These are phyloP conservation scores for Sphaeridia pumilis DNA, from an alignment of 2,888 invertebrate species.

Conservation along the genomic window DNA sequence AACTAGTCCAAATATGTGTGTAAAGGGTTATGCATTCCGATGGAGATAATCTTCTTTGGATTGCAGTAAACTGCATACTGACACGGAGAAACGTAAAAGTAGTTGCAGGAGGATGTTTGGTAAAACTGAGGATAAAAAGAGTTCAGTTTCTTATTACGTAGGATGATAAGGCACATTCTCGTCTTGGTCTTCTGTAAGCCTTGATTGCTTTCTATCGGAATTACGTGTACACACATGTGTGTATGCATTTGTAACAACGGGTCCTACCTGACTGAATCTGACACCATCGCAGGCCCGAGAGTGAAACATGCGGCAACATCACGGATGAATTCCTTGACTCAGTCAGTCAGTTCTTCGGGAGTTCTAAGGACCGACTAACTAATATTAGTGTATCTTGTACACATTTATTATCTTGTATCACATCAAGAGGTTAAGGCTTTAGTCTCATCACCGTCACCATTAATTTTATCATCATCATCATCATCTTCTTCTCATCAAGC, in stretches of 20 bases:
- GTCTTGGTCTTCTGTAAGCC: conserved; percentile 13
- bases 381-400: no score
- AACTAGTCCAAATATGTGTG: no score
- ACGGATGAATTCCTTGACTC: conserved; percentile 15
- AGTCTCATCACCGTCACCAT: conserved; percentile 2
- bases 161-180: conserved; percentile 33
- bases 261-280: no score
- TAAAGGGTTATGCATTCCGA: no score
- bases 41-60: no score
- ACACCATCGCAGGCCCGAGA: conserved; percentile 13
- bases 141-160: conserved; percentile 26
- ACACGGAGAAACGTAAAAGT: no score
- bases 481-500: background rate
- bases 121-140: conserved; percentile 12
- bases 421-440: conserved; percentile 10
- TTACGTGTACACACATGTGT: no score
- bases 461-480: background rate
- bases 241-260: no score
- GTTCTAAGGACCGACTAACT: no score
- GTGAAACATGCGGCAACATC: conserved; percentile 11
- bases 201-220: conserved; percentile 22
- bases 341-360: background rate
- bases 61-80: no score
- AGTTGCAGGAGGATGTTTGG: no score
- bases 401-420: conserved; percentile 1